phyloP scores from a whole-genome alignment of 2,888 invertebrate species.

The Acrobasis suavella region DNA sequence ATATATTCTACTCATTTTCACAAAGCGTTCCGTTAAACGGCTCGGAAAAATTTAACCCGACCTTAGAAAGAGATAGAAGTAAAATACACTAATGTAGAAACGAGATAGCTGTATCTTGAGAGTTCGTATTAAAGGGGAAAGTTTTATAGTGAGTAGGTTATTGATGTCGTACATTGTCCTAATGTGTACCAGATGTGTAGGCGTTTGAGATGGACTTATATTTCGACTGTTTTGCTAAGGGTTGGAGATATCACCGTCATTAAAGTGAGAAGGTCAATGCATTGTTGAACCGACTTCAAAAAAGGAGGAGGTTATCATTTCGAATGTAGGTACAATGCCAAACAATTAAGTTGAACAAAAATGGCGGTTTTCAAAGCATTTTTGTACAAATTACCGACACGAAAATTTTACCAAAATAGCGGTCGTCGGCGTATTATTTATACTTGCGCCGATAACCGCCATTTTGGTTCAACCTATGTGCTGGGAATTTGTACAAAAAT shows the following conservation, averaged over 20 bases:
- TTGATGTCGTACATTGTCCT: conserved; percentile 62
- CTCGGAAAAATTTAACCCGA: conserved; percentile 55
- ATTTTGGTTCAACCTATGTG: no score
- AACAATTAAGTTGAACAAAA: no score
- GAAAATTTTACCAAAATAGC: no score
- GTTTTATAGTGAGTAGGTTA: conserved; percentile 49
- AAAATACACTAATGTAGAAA: conserved; percentile 29
- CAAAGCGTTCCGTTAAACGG: conserved; percentile 53
- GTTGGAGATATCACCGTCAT: neutral
- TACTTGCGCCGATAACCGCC: no score
- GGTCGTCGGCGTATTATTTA: no score
- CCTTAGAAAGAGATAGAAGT: conserved; percentile 39
- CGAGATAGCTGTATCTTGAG: conserved; percentile 36
- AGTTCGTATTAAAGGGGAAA: conserved; percentile 45
- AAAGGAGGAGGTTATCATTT: no score
- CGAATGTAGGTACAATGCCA: no score
- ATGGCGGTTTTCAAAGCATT: no score
- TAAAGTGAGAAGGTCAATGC: neutral
- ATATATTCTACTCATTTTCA: conserved; percentile 65
- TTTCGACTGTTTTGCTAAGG: conserved; percentile 6
- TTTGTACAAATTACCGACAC: no score
- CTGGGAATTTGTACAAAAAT: no score
- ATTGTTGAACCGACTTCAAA: no score
- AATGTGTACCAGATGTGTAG: conserved; percentile 54
- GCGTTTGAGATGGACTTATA: neutral